Evolutionary conservation across 2,888 invertebrate species (phyloP).

Genomic region (Macrosoma leucophasiata): DNA sequence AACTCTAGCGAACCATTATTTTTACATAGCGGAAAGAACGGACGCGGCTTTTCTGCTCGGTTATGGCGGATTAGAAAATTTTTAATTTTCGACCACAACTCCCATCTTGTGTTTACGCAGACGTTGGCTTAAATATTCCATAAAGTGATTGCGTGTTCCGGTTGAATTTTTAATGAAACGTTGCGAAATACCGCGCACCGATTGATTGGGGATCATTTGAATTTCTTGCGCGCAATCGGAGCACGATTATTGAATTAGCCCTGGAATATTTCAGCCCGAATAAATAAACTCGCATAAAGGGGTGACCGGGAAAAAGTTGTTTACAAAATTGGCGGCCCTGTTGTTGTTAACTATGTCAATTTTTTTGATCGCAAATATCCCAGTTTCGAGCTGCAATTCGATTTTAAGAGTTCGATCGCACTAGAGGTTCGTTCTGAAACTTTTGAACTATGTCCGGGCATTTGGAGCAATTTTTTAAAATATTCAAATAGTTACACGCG

Average conservation of each 20-base stretch:
- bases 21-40: constrained; percentile 62
- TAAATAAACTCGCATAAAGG: constrained; percentile 54
- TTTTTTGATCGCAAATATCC: constrained; percentile 24
- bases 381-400: too few species aligned
- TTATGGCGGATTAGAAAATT: constrained; percentile 58
- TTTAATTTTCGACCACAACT: constrained; percentile 57
- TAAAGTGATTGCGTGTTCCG: constrained; percentile 62
- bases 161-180: constrained; percentile 69
- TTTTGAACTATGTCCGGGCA: too few species aligned
- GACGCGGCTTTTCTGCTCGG: constrained; percentile 56
- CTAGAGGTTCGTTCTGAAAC: too few species aligned
- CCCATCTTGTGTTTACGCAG: constrained; percentile 57
- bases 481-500: too few species aligned
- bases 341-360: constrained; percentile 22
- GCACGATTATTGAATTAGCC: constrained; percentile 56
- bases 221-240: constrained; percentile 63
- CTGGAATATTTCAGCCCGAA: constrained; percentile 55
- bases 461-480: too few species aligned
- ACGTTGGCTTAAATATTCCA: constrained; percentile 67
- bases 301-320: constrained; percentile 32
- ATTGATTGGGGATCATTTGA: constrained; percentile 69
- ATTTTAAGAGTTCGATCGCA: too few species aligned
- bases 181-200: constrained; percentile 53
- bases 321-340: constrained; percentile 28
- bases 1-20: too few species aligned